Percentiles rank a stretch among this genome's conserved stretches.
phyloP scores from a whole-genome alignment of 2,113 vertebrate genomes.

The Ia io region DNA sequence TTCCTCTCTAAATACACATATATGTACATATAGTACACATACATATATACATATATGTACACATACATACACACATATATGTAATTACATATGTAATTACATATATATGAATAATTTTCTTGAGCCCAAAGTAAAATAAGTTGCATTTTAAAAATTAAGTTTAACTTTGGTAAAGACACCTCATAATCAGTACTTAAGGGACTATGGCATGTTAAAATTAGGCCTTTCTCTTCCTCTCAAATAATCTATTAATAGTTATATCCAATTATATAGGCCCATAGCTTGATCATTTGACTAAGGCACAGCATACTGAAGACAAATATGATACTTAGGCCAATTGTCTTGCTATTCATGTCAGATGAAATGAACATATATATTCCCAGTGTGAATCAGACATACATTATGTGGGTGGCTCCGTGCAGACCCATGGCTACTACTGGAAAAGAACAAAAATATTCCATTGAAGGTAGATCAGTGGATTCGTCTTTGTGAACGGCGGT shows the following conservation, averaged over 20 bases:
- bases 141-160: slow-evolving; percentile 6
- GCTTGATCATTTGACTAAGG: not conserved
- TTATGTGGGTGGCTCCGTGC: not conserved
- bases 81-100: no score
- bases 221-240: not conserved
- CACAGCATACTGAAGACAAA: not conserved
- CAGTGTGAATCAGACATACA: not conserved
- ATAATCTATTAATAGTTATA: not conserved
- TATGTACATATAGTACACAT: no score
- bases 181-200: not conserved
- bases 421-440: not conserved
- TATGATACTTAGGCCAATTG: not conserved
- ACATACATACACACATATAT: no score
- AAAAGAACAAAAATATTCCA: not conserved
- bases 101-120: not conserved
- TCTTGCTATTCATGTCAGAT: not conserved
- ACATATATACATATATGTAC: no score
- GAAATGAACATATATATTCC: slow-evolving; percentile 3
- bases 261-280: not conserved
- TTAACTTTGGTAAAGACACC: not conserved
- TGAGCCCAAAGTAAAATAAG: not conserved
- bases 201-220: not conserved
- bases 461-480: not conserved
- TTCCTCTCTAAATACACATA: no score
- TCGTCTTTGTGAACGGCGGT: not conserved